Percentiles rank a stretch among this genome's conserved stretches.
These are phyloP conservation scores for Pyrrhosoma nymphula DNA, from an alignment of 2,888 invertebrate genomes.

Conservation along the genomic window DNA sequence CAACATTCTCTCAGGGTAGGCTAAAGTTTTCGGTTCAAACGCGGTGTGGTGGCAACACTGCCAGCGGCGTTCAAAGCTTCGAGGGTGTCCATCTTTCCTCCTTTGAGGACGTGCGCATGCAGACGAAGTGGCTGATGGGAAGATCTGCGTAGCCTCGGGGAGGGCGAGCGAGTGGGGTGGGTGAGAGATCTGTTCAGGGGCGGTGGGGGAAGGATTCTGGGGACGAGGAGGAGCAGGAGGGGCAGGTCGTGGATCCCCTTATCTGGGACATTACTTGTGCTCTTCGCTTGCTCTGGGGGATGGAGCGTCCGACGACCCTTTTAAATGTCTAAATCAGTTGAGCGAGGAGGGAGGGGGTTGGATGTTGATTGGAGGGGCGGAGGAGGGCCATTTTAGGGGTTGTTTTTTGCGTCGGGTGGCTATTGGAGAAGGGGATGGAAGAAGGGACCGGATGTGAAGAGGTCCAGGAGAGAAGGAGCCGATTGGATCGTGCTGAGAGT, in stretches of 20 bases:
- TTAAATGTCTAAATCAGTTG: slow-evolving; percentile 63
- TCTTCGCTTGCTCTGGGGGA: background rate
- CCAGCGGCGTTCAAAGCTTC: too few relatives aligned
- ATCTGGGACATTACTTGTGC: slow-evolving; percentile 49
- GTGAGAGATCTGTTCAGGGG: background rate
- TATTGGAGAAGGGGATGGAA: too few relatives aligned
- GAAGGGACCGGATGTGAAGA: background rate
- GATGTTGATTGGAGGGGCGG: too few relatives aligned
- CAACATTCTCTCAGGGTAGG: too few relatives aligned
- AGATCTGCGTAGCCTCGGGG: background rate
- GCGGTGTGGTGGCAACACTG: background rate
- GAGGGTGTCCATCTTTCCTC: background rate
- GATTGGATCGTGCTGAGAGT: background rate
- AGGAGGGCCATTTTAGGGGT: too few relatives aligned
- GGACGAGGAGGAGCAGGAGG: background rate
- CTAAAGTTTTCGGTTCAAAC: background rate
- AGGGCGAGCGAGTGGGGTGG: background rate
- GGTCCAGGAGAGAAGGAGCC: background rate
- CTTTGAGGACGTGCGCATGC: background rate
- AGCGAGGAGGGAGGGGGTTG: background rate
- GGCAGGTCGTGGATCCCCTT: background rate
- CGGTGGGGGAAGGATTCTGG: background rate
- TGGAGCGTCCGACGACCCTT: slow-evolving; percentile 44
- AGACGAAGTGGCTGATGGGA: background rate
- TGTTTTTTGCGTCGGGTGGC: too few relatives aligned